Base-by-base conservation (phyloP, 2,113 vertebrate genomes). In the Gopherus flavomarginatus region DNA sequence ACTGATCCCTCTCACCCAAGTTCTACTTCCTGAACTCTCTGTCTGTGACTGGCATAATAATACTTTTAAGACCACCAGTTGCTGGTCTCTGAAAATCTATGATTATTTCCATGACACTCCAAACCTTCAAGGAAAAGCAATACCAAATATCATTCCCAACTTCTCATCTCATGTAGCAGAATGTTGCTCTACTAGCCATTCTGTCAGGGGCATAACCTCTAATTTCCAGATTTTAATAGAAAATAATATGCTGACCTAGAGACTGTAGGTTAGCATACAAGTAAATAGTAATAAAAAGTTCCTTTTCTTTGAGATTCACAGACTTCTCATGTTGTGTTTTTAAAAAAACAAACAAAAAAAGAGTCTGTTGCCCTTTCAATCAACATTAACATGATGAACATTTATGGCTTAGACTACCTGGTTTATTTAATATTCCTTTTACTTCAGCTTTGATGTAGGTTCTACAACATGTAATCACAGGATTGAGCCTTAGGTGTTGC, bases 251-350 rank as follows among this genome's bases (percentile, higher is more conserved):
- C 77, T 81, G 27, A 42, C 90, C 88, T 50, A 42, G 88, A 79
- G 85, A 94, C 84, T 4, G 81, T 85, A 96, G 96, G 95, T 86
- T 88, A 86, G 56, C 79, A 50, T 54, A n/a, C 90, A 57, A 92
- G 52, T 1, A 62, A 88, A 53, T 26, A 49, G 56, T 3, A 62
- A 88, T 57, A 88, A 86, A 96, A 69, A 96, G 96, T 77, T 24
- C 75, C 96, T 96, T 96, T 81, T 49, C 83, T n/a, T 44, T 75
- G 62, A 57, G 38, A 26, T 78, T 44, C 9, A 3, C 79, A 83
- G 72, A 72, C 44, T 86, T 24, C 85, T 81, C 13, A 31, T 0
- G 0, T 49, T 49, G 3, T 49, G 47, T 49, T 49, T 49, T 49
- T 49, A 11, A 11, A 49, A 49, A 49, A 49, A 49, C 47, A 11